Evolutionary conservation across 2,797 vertebrate genomes (phyloP).

Genomic region (Mus caroli): DNA sequence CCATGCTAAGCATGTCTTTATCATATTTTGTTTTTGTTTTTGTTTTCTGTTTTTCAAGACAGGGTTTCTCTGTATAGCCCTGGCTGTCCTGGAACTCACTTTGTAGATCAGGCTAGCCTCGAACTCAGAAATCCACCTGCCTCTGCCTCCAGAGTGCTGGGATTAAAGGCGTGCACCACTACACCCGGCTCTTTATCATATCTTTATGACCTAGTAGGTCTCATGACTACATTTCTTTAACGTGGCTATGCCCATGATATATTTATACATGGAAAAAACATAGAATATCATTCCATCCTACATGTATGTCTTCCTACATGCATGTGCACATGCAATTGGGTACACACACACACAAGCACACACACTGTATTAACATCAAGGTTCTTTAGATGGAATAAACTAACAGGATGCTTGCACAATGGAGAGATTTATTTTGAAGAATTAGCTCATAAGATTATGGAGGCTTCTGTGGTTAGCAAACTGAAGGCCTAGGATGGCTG

Average conservation of each 20-base stretch:
- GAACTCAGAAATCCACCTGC: no score
- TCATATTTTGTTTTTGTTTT: background rate
- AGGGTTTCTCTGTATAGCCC: no score
- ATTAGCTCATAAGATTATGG: background rate
- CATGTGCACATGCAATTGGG: accelerated
- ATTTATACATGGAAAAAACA: background rate
- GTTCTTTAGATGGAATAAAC: background rate
- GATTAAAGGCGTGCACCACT: no score
- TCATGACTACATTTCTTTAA: background rate
- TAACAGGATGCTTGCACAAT: background rate
- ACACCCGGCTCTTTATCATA: background rate
- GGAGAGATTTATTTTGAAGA: background rate
- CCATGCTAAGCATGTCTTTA: background rate
- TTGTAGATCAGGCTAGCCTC: no score
- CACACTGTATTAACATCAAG: background rate
- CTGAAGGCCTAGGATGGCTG: background rate
- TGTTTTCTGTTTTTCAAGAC: no score
- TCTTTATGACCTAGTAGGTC: background rate
- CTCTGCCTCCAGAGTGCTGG: no score
- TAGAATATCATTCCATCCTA: background rate
- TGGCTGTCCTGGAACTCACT: no score
- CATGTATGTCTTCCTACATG: background rate
- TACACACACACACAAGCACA: background rate
- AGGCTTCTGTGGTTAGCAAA: background rate
- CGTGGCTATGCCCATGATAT: no score